A percentile compares a stretch with the other conserved stretches of the same genome.
Conservation (phyloP, 2,888 invertebrate genomes). For the Metellina segmentata region DNA sequence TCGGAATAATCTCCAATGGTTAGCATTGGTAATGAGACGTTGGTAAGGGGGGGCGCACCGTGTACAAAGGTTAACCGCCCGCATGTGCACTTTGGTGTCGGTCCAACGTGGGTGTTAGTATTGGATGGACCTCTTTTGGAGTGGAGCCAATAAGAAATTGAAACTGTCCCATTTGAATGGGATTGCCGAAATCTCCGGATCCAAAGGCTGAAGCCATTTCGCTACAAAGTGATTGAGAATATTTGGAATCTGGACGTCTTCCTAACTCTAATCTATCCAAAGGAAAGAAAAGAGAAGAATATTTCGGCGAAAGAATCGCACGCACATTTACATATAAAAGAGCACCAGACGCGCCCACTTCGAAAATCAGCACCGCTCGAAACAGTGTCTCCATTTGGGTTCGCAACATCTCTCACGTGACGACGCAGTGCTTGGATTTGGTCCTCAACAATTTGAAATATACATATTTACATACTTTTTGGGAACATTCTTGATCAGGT, state of each 20-base stretch:
- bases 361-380: conserved; percentile 36
- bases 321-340: conserved; percentile 51
- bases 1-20: too few species aligned
- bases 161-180: too few species aligned
- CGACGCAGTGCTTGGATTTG: conserved; percentile 26
- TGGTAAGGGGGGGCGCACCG: too few species aligned
- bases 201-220: conserved; percentile 14
- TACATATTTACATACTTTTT: conserved; percentile 58
- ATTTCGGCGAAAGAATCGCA: conserved; percentile 39
- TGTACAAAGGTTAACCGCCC: too few species aligned
- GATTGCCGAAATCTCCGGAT: conserved; percentile 18
- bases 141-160: too few species aligned
- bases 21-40: too few species aligned
- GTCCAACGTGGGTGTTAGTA: too few species aligned
- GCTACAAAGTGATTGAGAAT: conserved; percentile 43
- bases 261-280: conserved; percentile 71
- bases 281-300: conserved; percentile 58
- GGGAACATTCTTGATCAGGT: too few species aligned
- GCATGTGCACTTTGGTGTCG: too few species aligned
- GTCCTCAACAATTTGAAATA: conserved; percentile 55
- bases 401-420: neutral
- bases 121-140: too few species aligned
- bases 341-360: conserved; percentile 48
- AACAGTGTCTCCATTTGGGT: conserved; percentile 1
- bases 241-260: conserved; percentile 58